Evolutionary conservation across 2,113 vertebrate species (phyloP).

Genomic region (Phyllostomus discolor): DNA sequence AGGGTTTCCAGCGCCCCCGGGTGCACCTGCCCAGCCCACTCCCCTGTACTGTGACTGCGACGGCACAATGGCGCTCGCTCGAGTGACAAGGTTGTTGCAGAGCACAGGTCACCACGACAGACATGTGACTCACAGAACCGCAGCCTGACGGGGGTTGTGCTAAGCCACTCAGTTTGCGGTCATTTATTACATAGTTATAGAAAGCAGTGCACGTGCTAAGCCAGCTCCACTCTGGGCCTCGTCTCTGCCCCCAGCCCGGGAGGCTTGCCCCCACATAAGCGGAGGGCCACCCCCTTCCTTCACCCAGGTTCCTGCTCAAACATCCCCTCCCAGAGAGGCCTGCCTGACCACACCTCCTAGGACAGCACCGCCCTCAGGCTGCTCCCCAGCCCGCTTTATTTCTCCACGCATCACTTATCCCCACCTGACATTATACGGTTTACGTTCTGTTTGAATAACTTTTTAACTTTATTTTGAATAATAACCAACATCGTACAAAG

Average conservation of each 20-base stretch:
- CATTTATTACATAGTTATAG: background rate
- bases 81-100: background rate
- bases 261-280: background rate
- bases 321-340: background rate
- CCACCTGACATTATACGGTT: background rate
- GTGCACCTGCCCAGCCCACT: background rate
- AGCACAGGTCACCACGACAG: background rate
- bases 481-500: background rate
- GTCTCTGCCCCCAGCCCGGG: background rate
- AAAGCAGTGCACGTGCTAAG: background rate
- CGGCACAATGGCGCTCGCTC: fast-evolving
- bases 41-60: background rate
- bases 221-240: background rate
- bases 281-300: background rate
- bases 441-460: background rate
- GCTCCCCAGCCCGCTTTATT: background rate
- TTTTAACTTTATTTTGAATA: background rate
- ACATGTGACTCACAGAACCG: background rate
- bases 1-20: background rate
- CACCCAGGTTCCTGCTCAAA: background rate
- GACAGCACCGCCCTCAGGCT: background rate
- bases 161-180: background rate
- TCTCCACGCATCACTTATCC: background rate
- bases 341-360: too few species aligned
- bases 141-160: background rate